These are phyloP conservation scores for Rhingia rostrata DNA, from an alignment of 2,888 invertebrate genomes.

Conservation along the genomic window DNA sequence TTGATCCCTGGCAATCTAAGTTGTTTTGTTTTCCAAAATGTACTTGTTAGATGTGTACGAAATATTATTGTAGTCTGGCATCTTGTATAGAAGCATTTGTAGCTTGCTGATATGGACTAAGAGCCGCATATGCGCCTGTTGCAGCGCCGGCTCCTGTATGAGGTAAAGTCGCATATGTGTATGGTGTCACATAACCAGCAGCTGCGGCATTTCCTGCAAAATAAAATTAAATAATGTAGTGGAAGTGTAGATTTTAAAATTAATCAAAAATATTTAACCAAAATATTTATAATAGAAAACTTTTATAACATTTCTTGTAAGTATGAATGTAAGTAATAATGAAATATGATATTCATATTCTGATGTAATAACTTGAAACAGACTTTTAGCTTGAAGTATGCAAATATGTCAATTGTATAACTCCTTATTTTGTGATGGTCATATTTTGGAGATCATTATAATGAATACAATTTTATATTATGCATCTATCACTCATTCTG, in stretches of 20 bases:
- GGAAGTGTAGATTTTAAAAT: not conserved
- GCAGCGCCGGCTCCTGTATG: slow-evolving; percentile 59
- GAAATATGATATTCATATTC: too few relatives aligned
- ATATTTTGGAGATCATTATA: too few relatives aligned
- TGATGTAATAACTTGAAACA: too few relatives aligned
- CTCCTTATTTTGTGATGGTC: too few relatives aligned
- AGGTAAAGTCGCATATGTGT: slow-evolving; percentile 68
- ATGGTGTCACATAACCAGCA: slow-evolving; percentile 68
- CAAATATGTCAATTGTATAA: too few relatives aligned
- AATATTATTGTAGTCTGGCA: slow-evolving; percentile 67
- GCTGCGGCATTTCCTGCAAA: slow-evolving; percentile 68
- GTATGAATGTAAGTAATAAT: too few relatives aligned
- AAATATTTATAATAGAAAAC: too few relatives aligned
- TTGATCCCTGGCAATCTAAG: slow-evolving; percentile 59
- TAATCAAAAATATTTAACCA: too few relatives aligned
- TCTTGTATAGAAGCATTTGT: slow-evolving; percentile 70
- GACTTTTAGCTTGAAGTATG: too few relatives aligned
- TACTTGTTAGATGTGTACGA: not conserved
- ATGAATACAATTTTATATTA: too few relatives aligned
- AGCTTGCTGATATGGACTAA: slow-evolving; percentile 68
- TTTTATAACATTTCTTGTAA: too few relatives aligned
- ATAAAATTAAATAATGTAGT: not conserved
- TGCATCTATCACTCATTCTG: too few relatives aligned
- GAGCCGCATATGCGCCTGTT: slow-evolving; percentile 62
- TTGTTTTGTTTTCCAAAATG: slow-evolving; percentile 20